Base-by-base conservation (phyloP, 2,888 invertebrate species). In the Apeira syringaria region DNA sequence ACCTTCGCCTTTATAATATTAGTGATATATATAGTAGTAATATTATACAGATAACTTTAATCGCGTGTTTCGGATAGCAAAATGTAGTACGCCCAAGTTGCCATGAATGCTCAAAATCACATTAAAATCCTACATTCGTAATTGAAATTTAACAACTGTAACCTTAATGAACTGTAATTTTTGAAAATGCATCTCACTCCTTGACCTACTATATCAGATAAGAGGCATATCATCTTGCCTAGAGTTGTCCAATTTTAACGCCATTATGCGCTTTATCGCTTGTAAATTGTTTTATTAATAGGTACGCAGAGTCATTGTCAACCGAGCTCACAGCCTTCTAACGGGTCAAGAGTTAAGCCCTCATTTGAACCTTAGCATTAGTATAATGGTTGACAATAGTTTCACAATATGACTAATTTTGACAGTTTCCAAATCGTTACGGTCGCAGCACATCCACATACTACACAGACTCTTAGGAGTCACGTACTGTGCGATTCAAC, bases 301-400 rank as follows among this genome's bases (percentile, higher is more conserved):
- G 48, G 45, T 31, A 25, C 47, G 43, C 42, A 30, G 35, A 55
- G 52, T 59, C 56, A 56, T 58, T 58, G 56, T 53, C 56, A 47
- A 25, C 39, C 13, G 28, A 10, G 29, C 20, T 10, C 11, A 20
- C 11, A 47, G 17, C 60, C 60, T 60, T 60, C 59, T 59, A 59
- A 59, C 49, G 26, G 60, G 60, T 50, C 54, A 50, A 41, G 44
- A 42, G 20, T 7, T 20, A 20, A 7, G 7, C 2, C 9, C 17
- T 30, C 33, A 29, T 7, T 45, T 28, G 29, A 49, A 30, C 37
- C 6, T 30, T 18, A 36, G 44, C 26, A 35, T 42, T 47, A 40
- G 8, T n/a, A 17, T 33, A 20, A 13, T 32, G 22, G 33, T 30
- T 48, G 12, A 32, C 22, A 10, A 17, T 2, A 22, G 37, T 50